These are phyloP conservation scores for Leucoraja ocellata DNA, from an alignment of 2,797 vertebrate genomes.

Conservation along the genomic window DNA sequence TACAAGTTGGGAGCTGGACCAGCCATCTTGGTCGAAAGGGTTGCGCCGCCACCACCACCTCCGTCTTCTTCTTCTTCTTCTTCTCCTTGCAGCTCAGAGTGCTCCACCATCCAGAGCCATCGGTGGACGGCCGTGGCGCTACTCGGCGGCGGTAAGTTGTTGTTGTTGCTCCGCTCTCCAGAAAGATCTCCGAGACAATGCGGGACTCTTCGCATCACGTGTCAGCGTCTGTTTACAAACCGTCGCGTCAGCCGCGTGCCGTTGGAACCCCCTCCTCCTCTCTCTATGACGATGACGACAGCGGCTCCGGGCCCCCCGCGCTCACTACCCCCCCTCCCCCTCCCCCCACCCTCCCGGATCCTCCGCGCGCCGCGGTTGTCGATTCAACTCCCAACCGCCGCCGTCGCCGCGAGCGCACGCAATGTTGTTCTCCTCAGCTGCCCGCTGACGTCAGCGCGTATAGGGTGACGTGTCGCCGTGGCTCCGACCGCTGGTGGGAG, in stretches of 20 bases:
- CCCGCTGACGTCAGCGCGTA: background rate
- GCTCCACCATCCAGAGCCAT: background rate
- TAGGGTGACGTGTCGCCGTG: fast-evolving
- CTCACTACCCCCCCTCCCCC: background rate
- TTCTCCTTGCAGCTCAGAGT: background rate
- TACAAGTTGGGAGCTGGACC: conserved; percentile 44
- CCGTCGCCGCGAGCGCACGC: background rate
- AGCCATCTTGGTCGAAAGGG: conserved; percentile 43
- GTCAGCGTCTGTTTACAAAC: conserved; percentile 82
- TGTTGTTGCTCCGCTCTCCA: background rate
- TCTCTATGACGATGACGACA: background rate
- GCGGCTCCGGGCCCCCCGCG: background rate
- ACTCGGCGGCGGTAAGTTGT: conserved; percentile 11
- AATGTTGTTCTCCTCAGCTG: background rate
- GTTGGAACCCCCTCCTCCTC: background rate
- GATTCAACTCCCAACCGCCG: background rate
- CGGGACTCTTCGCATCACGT: conserved; percentile 60
- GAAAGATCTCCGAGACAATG: conserved; percentile 48
- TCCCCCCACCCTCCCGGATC: too few relatives aligned
- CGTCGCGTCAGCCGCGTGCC: conserved; percentile 42
- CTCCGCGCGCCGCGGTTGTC: background rate
- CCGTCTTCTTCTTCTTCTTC: too few relatives aligned
- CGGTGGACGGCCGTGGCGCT: conserved; percentile 37
- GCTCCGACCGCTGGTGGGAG: background rate
- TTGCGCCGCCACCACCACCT: conserved; percentile 36